Evolutionary conservation across 2,113 vertebrate genomes (phyloP), one percentile per base, ranked within the genome.

Genomic region (Malaclemys terrapin): DNA sequence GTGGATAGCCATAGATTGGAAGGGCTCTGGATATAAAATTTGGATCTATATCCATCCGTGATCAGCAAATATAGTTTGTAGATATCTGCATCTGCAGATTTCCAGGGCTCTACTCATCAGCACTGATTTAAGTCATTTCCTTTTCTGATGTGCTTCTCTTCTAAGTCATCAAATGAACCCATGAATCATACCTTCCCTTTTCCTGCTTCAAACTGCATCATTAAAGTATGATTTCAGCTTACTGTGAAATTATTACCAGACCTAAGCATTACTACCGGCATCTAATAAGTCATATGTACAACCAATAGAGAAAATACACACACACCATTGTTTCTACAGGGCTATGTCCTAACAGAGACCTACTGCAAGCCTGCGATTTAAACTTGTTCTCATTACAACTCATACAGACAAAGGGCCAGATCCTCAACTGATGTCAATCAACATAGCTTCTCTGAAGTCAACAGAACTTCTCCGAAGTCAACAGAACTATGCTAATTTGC

Each of bases 401-500:
- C 16, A 31, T 7, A 82, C 90, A 78, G 91, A 93, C 88, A 92
- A 95, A 95, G 87, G 83, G 89, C 42, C 83, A 80, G 94, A 89
- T 84, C 56, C 27, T 24, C n/a, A 82, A 82, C 12, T 13, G 4
- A 29, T 49, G 96, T 93, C 95, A 95, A 96, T 95, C 87, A 94
- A 78, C 85, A 25, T 19, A 79, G 87, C 85, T 72, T 85, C 92
- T 94, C 57, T 85, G 89, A 96, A 31, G 83, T 75, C 17, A 1
- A 13, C 16, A 89, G 89, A 90, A 72, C 75, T 14, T n/a, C n/a
- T n/a, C n/a, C n/a, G n/a, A 96, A 31, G 83, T 72, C 17, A 1
- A 13, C 16, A 89, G 89, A 90, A 72, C 75, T 14, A 5, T 54
- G 91, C 93, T 95, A 96, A 97, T 95, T 89, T 89, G 82, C 91